Evolutionary conservation across 2,888 invertebrate species (phyloP).

Genomic region (Amblyteles armatorius): DNA sequence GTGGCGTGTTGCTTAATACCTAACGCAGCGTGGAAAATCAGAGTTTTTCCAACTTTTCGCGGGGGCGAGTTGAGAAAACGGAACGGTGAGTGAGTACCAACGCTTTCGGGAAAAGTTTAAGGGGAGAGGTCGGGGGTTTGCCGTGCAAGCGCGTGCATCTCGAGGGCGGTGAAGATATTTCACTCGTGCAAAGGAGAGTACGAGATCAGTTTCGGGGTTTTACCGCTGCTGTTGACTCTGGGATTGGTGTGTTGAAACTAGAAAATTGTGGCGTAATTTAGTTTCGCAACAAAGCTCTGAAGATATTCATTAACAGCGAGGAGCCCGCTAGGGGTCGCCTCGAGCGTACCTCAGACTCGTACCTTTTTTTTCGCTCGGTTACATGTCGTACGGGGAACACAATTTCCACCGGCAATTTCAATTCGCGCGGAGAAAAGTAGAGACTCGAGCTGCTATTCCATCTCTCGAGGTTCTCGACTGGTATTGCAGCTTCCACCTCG

Average conservation of each 20-base stretch:
- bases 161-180: conserved; percentile 36
- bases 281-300: conserved; percentile 50
- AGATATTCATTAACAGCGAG: conserved; percentile 55
- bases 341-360: background rate
- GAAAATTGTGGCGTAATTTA: conserved; percentile 45
- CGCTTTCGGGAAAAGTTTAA: conserved; percentile 24
- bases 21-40: conserved; percentile 3
- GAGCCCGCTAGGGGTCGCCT: background rate
- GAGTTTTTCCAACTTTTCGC: conserved; percentile 34
- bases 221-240: background rate
- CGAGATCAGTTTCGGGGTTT: conserved; percentile 27
- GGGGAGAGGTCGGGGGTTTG: background rate
- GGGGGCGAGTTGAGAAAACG: conserved; percentile 31
- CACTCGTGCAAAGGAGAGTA: conserved; percentile 12
- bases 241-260: conserved; percentile 12
- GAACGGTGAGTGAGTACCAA: conserved; percentile 19
- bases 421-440: conserved; percentile 2
- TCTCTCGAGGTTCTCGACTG: conserved; percentile 18
- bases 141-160: background rate
- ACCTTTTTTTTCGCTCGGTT: conserved; percentile 15
- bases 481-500: background rate
- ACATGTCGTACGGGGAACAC: conserved; percentile 30
- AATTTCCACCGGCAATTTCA: conserved; percentile 31
- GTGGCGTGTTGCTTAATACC: conserved; percentile 30
- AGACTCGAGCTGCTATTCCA: conserved; percentile 17